phyloP scores from a whole-genome alignment of 2,797 vertebrate species.

The Vultur gryphus region DNA sequence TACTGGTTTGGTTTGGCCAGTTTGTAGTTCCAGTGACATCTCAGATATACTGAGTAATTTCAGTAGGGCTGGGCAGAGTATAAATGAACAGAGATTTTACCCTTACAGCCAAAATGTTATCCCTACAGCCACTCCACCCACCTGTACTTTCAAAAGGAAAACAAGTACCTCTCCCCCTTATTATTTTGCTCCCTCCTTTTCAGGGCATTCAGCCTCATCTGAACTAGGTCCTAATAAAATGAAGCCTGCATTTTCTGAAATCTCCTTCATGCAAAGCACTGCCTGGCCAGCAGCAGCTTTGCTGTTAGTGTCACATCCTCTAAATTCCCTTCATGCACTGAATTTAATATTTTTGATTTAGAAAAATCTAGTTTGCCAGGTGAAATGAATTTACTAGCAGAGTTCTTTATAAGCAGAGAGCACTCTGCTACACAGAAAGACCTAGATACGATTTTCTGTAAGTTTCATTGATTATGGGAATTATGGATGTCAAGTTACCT shows the following conservation, averaged over 20 bases:
- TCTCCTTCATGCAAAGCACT: neutral
- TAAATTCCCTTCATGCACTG: neutral
- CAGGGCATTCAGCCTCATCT: neutral
- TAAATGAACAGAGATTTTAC: neutral
- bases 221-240: neutral
- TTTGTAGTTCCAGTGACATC: neutral
- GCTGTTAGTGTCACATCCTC: neutral
- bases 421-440: neutral
- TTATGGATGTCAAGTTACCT: neutral
- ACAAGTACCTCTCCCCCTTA: neutral
- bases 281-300: neutral
- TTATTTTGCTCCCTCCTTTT: neutral
- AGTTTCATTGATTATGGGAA: slow-evolving; percentile 15
- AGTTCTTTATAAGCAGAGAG: neutral
- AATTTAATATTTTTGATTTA: neutral
- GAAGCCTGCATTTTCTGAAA: neutral
- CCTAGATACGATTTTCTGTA: neutral
- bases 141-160: neutral
- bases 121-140: neutral
- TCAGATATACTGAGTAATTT: neutral
- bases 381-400: slow-evolving; percentile 7
- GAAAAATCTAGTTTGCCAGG: neutral
- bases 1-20: neutral
- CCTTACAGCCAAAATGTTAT: neutral
- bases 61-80: neutral